A percentile compares a stretch with the other conserved stretches of the same genome.
Evolutionary conservation across 1,140 invertebrate species (phyloP).

Genomic region (Drosophila pruinosa): DNA sequence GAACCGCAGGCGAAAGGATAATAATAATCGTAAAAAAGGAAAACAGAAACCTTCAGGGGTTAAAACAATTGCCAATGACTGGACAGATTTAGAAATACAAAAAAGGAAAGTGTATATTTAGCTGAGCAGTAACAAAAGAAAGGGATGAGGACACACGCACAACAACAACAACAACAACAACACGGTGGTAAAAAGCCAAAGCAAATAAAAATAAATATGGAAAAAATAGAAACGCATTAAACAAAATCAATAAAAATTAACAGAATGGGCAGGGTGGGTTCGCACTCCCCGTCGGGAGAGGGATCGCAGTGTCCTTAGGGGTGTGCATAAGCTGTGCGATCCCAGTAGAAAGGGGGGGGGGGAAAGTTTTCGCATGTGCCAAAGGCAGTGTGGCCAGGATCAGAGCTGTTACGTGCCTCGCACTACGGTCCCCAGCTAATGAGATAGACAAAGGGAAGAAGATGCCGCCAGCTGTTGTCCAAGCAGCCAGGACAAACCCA

Average conservation of each 20-base stretch:
- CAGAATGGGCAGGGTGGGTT: constrained; percentile 27
- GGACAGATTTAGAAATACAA: constrained; percentile 55
- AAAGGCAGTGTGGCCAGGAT: constrained; percentile 54
- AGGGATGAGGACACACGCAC: constrained; percentile 22
- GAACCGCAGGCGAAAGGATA: constrained; percentile 61
- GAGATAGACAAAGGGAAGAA: not conserved
- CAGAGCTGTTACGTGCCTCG: constrained; percentile 60
- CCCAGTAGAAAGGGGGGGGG: not conserved
- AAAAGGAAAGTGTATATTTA: constrained; percentile 31
- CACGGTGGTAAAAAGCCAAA: constrained; percentile 36
- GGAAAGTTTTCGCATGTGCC: constrained; percentile 50
- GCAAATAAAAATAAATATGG: constrained; percentile 75
- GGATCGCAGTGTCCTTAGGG: constrained; percentile 7
- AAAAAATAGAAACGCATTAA: constrained; percentile 72
- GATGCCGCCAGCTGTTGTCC: constrained; percentile 30
- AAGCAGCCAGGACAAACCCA: constrained; percentile 1
- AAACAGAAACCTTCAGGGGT: constrained; percentile 23
- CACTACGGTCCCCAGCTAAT: constrained; percentile 60
- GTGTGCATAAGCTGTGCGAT: not conserved
- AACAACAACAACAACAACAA: constrained; percentile 16
- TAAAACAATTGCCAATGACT: constrained; percentile 73
- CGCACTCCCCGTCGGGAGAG: not conserved
- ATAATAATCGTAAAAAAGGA: constrained; percentile 68
- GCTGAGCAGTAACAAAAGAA: constrained; percentile 18
- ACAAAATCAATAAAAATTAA: constrained; percentile 80